Evolutionary conservation across 2,113 vertebrate species (phyloP).

Genomic region (Bos indicus): DNA sequence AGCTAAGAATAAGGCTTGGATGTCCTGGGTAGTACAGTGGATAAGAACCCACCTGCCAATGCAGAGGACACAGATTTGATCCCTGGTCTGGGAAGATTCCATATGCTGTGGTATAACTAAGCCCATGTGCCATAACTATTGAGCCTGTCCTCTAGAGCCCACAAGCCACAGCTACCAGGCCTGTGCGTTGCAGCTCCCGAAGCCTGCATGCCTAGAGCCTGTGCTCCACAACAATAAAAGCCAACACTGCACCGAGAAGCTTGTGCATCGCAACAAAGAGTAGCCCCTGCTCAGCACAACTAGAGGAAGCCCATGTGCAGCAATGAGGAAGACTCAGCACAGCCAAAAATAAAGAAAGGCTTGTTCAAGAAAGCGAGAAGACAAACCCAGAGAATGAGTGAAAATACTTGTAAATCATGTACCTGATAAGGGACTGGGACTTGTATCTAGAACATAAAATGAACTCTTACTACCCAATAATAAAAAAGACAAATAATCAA

Average conservation of each 20-base stretch:
- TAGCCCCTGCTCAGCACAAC: background rate
- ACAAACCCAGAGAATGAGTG: background rate
- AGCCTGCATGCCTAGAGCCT: background rate
- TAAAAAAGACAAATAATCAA: background rate
- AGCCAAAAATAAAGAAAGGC: background rate
- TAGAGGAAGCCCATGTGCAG: background rate
- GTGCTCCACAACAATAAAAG: background rate
- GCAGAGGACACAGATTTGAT: background rate
- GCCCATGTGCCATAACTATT: rapidly evolving
- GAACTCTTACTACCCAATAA: background rate
- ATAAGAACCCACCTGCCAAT: background rate
- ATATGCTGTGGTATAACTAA: background rate
- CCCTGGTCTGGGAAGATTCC: background rate
- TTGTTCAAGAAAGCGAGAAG: background rate
- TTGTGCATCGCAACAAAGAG: background rate
- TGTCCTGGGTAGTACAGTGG: background rate
- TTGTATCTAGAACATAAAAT: background rate
- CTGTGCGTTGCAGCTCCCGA: background rate
- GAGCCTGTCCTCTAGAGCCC: background rate
- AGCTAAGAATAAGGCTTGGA: background rate
- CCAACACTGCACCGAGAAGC: background rate
- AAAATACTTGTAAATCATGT: background rate
- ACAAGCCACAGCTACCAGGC: background rate
- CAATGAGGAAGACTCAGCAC: background rate
- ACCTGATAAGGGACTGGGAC: background rate